These are phyloP conservation scores for Cyclopterus lumpus DNA, from an alignment of 2,797 vertebrate genomes.

Conservation along the genomic window DNA sequence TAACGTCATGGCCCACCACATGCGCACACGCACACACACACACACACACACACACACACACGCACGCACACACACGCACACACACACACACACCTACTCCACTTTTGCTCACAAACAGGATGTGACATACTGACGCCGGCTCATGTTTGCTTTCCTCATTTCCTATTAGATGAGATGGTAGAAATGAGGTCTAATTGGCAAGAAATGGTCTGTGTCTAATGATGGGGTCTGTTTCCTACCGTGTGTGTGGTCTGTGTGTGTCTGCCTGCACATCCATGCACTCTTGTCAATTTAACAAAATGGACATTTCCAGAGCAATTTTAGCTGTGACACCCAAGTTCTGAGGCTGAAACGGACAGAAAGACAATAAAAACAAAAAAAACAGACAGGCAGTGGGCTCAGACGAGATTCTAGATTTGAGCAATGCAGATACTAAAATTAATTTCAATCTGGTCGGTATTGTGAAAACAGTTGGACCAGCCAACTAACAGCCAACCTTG, in stretches of 20 bases:
- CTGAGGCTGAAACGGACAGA: background rate
- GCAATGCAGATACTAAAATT: background rate
- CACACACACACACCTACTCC: background rate
- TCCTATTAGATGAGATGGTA: constrained; percentile 51
- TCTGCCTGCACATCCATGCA: constrained; percentile 5
- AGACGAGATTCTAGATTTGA: background rate
- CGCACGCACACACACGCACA: constrained; percentile 3
- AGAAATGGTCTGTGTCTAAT: constrained; percentile 63
- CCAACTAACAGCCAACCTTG: background rate
- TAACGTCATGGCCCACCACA: constrained; percentile 40
- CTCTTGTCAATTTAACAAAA: background rate
- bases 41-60: background rate
- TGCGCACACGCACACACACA: background rate
- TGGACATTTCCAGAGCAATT: background rate
- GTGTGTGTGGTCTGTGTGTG: constrained; percentile 2
- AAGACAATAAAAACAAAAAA: background rate
- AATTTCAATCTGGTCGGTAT: background rate
- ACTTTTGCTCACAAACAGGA: constrained; percentile 53
- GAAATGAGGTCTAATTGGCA: constrained; percentile 58
- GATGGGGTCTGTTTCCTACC: constrained; percentile 39
- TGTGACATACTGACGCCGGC: constrained; percentile 47
- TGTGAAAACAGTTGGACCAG: background rate
- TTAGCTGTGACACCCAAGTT: background rate
- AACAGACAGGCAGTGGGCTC: background rate
- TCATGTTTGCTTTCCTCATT: constrained; percentile 55